phyloP scores from a whole-genome alignment of 2,113 vertebrate species.

The Baryphthengus martii region DNA sequence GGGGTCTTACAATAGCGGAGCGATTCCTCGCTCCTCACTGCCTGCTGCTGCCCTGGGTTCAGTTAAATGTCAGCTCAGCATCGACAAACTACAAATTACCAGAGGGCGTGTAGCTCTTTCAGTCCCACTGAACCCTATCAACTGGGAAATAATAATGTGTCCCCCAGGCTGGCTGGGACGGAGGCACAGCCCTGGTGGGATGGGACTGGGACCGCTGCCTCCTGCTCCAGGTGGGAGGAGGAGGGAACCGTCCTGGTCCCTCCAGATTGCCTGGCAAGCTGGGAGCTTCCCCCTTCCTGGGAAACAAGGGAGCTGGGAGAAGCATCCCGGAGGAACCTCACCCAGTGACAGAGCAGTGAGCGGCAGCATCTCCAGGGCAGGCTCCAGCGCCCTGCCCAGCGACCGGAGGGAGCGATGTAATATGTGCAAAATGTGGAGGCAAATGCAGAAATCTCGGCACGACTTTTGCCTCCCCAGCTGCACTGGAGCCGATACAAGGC shows the following conservation, averaged over 20 bases:
- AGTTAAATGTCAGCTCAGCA: slow-evolving; percentile 62
- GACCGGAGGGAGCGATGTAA: neutral
- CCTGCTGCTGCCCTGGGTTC: slow-evolving; percentile 65
- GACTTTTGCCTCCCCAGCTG: no score
- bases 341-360: neutral
- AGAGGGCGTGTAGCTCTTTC: slow-evolving; percentile 53
- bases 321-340: neutral
- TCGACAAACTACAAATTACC: slow-evolving; percentile 51
- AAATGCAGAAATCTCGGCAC: accelerated
- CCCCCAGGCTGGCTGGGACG: slow-evolving; percentile 1
- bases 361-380: neutral
- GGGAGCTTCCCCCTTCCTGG: neutral
- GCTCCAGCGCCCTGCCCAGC: neutral
- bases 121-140: slow-evolving; percentile 58
- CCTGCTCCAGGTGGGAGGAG: neutral
- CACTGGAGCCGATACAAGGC: neutral
- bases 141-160: slow-evolving; percentile 16
- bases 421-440: neutral
- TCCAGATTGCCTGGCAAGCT: neutral
- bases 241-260: neutral
- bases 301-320: accelerated
- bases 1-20: slow-evolving; percentile 5
- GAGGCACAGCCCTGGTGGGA: neutral
- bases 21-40: slow-evolving; percentile 32
- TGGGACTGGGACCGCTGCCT: neutral